A percentile compares a stretch with the other conserved stretches of the same genome.
These are phyloP conservation scores for Eulimnadia texana DNA, from an alignment of 1,140 invertebrate species.

Conservation along the genomic window DNA sequence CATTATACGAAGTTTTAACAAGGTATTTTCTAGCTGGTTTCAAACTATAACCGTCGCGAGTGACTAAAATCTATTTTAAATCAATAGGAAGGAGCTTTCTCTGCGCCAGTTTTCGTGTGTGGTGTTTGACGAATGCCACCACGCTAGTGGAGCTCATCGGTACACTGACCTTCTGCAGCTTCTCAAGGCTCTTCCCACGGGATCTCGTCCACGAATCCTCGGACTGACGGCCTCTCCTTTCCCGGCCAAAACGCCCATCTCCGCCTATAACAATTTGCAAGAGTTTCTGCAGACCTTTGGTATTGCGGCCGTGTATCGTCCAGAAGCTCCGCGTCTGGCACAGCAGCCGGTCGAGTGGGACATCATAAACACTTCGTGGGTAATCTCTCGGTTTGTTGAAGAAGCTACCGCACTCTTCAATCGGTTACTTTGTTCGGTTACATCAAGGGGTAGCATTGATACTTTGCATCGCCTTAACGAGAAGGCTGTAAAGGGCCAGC, in stretches of 20 bases:
- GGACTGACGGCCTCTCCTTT: conserved; percentile 2
- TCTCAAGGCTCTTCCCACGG: background rate
- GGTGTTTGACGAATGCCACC: conserved; percentile 7
- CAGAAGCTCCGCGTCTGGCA: background rate
- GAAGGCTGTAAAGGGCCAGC: background rate
- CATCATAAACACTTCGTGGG: background rate
- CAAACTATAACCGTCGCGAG: background rate
- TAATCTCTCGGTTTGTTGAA: background rate
- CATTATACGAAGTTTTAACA: background rate
- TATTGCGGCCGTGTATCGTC: background rate
- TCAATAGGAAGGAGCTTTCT: background rate
- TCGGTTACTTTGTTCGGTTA: background rate
- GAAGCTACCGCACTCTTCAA: background rate
- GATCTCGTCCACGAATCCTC: background rate
- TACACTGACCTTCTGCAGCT: background rate
- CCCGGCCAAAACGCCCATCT: background rate
- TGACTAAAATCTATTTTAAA: background rate
- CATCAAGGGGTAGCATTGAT: background rate
- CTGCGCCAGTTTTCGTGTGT: background rate
- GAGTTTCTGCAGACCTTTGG: background rate
- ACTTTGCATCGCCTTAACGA: too few species aligned
- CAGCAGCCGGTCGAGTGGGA: background rate
- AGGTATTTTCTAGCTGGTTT: background rate
- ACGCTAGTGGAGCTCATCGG: background rate
- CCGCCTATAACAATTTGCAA: background rate